A percentile compares a stretch with the other conserved stretches of the same genome.
These are phyloP conservation scores for Laupala kohalensis DNA, from an alignment of 1,140 invertebrate genomes.

Conservation along the genomic window DNA sequence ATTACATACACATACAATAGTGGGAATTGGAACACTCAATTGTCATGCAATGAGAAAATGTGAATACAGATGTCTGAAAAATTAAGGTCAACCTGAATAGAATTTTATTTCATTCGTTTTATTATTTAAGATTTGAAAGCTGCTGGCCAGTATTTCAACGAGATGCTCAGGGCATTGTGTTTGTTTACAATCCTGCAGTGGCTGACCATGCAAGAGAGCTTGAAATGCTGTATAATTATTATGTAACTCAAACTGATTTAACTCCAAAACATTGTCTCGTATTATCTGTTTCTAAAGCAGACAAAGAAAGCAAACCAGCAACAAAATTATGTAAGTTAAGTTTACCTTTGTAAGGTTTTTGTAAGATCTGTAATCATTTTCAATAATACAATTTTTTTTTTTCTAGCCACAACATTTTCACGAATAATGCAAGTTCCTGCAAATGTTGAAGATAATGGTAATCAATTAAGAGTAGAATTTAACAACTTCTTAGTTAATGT, in stretches of 20 bases:
- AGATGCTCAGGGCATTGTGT: conserved; percentile 55
- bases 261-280: conserved; percentile 42
- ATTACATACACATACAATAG: too few species aligned
- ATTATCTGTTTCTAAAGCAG: conserved; percentile 29
- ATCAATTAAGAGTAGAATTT: conserved; percentile 49
- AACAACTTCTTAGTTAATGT: conserved; percentile 44
- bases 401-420: conserved; percentile 44
- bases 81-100: too few species aligned
- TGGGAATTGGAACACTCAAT: too few species aligned
- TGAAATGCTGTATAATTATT: conserved; percentile 59
- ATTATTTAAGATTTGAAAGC: conserved; percentile 44
- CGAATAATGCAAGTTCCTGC: conserved; percentile 48
- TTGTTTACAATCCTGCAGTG: conserved; percentile 52
- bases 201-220: conserved; percentile 44
- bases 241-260: conserved; percentile 44
- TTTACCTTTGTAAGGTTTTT: conserved; percentile 6
- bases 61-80: too few species aligned
- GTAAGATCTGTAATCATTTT: background rate
- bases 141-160: conserved; percentile 65
- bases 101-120: background rate
- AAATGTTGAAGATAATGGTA: conserved; percentile 49
- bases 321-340: conserved; percentile 25
- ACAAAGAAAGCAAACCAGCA: conserved; percentile 26
- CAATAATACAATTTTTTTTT: background rate
- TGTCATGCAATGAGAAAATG: too few species aligned